A percentile compares a stretch with the other conserved stretches of the same genome.
Conservation (phyloP, 37 sponge, comb jelly and placozoan genomes). For the Haliclona indistincta region DNA sequence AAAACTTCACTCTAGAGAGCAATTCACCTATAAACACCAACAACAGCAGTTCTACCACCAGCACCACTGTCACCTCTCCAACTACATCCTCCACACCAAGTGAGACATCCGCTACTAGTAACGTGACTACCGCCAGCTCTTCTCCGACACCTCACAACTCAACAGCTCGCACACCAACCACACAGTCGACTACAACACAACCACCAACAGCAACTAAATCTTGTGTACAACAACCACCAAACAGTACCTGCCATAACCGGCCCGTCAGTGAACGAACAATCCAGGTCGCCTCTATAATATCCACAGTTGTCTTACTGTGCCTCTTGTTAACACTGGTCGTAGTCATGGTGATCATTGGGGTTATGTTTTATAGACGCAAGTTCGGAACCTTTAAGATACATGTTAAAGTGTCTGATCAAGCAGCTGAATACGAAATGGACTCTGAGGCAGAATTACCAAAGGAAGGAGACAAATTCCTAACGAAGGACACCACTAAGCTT, state of each 20-base stretch:
- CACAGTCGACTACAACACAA: not conserved
- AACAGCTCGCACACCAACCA: not conserved
- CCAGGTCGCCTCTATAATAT: not conserved
- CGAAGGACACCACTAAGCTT: no score
- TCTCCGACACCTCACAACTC: not conserved
- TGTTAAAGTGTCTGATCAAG: not conserved
- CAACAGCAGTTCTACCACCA: not conserved
- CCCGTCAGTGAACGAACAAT: not conserved
- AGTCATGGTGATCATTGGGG: not conserved
- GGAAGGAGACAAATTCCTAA: no score
- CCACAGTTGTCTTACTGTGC: constrained; percentile 1
- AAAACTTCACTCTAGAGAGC: constrained; percentile 48
- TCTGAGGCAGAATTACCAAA: not conserved
- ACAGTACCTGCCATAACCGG: not conserved
- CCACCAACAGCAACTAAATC: not conserved
- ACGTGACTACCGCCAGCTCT: no score
- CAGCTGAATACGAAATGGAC: not conserved
- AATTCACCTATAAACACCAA: not conserved
- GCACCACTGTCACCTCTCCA: not conserved
- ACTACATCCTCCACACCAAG: not conserved
- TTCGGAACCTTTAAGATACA: no score
- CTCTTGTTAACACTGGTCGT: not conserved
- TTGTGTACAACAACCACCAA: not conserved
- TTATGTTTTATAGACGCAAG: no score
- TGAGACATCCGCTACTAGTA: not conserved